Evolutionary conservation across 2,113 vertebrate species (phyloP).

Genomic region (crab-eating macaque (Macaca fascicularis)): T2T-MFA8v1.1 NC_088386.1:41016501-41017000

Average conservation of each 20-base stretch:
- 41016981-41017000: background rate
- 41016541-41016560: background rate
- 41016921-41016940: background rate
- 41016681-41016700: background rate
- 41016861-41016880: background rate
- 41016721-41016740: background rate
- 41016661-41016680: background rate
- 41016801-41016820: background rate
- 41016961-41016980: background rate
- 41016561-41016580: background rate
- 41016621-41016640: background rate
- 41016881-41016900: background rate
- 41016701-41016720: background rate
- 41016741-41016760: background rate
- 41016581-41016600: background rate
- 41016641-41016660: background rate
- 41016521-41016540: background rate
- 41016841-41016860: background rate
- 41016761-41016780: background rate
- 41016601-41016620: background rate
- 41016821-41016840: background rate
- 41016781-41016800: background rate
- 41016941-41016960: background rate
- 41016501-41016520: background rate
- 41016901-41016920: background rate